These are phyloP conservation scores for Neosilurus mollespiculum DNA, from an alignment of 2,797 vertebrate genomes.

Conservation along the genomic window DNA sequence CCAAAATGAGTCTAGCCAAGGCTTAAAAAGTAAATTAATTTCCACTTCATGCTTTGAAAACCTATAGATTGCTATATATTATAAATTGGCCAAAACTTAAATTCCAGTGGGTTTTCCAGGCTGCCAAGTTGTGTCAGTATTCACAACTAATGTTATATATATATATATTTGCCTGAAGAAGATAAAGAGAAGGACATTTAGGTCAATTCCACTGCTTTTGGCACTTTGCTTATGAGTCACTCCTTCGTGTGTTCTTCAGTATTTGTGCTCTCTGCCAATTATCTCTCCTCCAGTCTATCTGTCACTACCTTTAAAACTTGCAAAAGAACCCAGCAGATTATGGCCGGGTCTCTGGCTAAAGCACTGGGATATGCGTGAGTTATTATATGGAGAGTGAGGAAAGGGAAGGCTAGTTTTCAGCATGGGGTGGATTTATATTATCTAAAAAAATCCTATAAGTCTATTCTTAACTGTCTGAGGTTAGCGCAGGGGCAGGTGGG, in stretches of 20 bases:
- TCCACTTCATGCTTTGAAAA: background rate
- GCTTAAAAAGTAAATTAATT: background rate
- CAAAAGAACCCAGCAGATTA: slow-evolving; percentile 49
- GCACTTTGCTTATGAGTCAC: slow-evolving; percentile 60
- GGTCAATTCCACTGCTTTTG: slow-evolving; percentile 18
- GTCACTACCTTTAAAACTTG: slow-evolving; percentile 56
- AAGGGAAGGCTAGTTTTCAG: slow-evolving; percentile 28
- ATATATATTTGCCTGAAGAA: slow-evolving; percentile 6
- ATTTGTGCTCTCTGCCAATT: slow-evolving; percentile 58
- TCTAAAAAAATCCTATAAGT: slow-evolving; percentile 13
- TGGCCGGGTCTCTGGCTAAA: slow-evolving; percentile 47
- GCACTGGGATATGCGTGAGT: slow-evolving; percentile 22
- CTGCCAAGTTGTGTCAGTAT: background rate
- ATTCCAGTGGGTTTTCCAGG: background rate
- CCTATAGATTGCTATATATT: too few species aligned
- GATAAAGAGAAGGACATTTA: slow-evolving; percentile 21
- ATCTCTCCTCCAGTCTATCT: slow-evolving; percentile 60
- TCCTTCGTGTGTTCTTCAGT: slow-evolving; percentile 46
- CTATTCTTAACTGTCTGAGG: slow-evolving; percentile 26
- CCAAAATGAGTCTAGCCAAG: background rate
- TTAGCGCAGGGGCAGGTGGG: slow-evolving; percentile 32
- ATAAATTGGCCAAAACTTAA: background rate
- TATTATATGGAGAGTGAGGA: slow-evolving; percentile 31
- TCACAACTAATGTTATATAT: too few species aligned
- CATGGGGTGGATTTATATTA: slow-evolving; percentile 31